phyloP scores from a whole-genome alignment of 2,888 invertebrate genomes.

The Julus scandinavius region DNA sequence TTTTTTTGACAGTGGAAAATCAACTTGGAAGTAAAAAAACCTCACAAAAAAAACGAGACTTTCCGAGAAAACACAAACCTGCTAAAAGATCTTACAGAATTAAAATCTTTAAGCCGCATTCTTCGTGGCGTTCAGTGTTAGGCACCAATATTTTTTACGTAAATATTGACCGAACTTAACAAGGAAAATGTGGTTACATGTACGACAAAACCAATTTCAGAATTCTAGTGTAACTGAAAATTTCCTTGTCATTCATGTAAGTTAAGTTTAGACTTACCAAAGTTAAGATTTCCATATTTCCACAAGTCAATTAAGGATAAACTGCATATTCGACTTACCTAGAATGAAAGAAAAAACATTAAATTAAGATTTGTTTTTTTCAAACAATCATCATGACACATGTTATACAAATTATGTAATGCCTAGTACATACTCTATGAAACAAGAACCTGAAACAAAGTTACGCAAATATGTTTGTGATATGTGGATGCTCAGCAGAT shows the following conservation, averaged over 20 bases:
- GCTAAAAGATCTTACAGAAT: slow-evolving; percentile 12
- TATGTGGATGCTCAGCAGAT: too few relatives aligned
- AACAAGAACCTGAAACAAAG: too few relatives aligned
- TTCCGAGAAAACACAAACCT: neutral
- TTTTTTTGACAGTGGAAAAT: slow-evolving; percentile 12
- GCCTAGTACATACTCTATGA: too few relatives aligned
- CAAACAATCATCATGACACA: too few relatives aligned
- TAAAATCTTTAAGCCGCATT: neutral
- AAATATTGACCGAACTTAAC: neutral
- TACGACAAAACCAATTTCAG: too few relatives aligned
- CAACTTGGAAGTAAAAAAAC: neutral
- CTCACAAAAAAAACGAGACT: neutral
- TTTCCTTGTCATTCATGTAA: neutral
- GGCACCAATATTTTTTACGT: neutral
- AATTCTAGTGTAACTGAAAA: too few relatives aligned
- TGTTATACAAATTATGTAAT: too few relatives aligned
- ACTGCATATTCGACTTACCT: neutral
- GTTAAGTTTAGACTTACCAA: neutral
- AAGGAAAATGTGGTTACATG: neutral
- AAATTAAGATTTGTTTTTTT: neutral
- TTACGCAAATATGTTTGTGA: too few relatives aligned
- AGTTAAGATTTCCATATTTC: neutral
- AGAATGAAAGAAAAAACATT: neutral
- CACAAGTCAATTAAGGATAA: neutral
- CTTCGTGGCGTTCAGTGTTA: neutral